phyloP scores from a whole-genome alignment of 2,797 vertebrate genomes.

The Phylloscopus collybita region DNA sequence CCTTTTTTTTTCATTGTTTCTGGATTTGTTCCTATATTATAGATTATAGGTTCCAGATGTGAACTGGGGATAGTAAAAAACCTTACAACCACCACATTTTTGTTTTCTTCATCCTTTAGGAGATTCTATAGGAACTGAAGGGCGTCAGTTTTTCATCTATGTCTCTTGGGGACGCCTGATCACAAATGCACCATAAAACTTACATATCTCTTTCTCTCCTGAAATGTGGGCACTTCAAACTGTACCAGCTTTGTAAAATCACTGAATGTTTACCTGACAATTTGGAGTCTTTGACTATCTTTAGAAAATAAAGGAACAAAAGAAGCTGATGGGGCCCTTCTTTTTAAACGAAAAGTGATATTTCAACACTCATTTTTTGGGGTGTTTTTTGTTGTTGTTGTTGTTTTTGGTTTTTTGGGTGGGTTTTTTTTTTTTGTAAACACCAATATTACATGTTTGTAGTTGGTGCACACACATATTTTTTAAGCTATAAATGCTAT shows the following conservation, averaged over 20 bases:
- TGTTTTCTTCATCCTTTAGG: not conserved
- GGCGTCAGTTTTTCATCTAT: not conserved
- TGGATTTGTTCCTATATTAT: not conserved
- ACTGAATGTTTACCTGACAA: not conserved
- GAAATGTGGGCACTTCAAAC: not conserved
- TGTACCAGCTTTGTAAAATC: not conserved
- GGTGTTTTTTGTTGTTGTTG: no score
- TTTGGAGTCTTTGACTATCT: not conserved
- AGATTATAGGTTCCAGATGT: conserved; percentile 50
- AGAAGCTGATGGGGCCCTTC: not conserved
- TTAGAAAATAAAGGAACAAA: not conserved
- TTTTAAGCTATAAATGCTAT: not conserved
- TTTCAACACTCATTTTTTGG: not conserved
- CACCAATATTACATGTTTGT: not conserved
- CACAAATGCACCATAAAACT: not conserved
- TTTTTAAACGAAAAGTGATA: not conserved
- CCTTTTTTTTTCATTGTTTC: conserved; percentile 22
- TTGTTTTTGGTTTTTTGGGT: no score
- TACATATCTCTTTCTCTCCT: not conserved
- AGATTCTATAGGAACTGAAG: not conserved
- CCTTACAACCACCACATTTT: not conserved
- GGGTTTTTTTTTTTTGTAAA: not conserved
- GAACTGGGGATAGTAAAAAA: not conserved
- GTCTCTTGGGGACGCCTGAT: not conserved
- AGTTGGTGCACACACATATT: rapidly evolving